phyloP scores from a whole-genome alignment of 2,888 invertebrate species.

The Cryptocephalus primarius region DNA sequence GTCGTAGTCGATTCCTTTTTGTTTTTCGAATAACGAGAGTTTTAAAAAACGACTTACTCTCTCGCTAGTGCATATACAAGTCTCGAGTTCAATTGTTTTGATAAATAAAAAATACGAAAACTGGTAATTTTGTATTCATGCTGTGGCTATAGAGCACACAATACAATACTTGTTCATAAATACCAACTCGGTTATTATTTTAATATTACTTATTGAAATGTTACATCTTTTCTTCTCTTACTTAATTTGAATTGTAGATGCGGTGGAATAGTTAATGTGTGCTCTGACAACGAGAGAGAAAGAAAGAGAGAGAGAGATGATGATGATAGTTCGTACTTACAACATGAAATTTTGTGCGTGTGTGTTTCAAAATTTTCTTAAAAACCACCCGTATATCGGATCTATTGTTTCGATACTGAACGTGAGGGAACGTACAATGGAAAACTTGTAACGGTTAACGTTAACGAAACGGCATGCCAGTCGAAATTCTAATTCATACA shows the following conservation, averaged over 20 bases:
- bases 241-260: constrained; percentile 15
- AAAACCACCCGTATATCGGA: too few species aligned
- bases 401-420: too few species aligned
- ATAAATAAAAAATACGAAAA: constrained; percentile 30
- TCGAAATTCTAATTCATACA: too few species aligned
- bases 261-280: too few species aligned
- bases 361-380: too few species aligned
- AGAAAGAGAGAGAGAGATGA: too few species aligned
- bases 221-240: constrained; percentile 13
- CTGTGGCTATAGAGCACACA: constrained; percentile 28
- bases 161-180: constrained; percentile 28
- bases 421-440: too few species aligned
- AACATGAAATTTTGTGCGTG: too few species aligned
- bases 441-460: too few species aligned
- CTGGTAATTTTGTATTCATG: constrained; percentile 36
- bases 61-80: constrained; percentile 23
- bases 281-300: too few species aligned
- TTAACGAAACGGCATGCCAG: too few species aligned
- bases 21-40: constrained; percentile 8
- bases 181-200: constrained; percentile 23
- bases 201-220: constrained; percentile 25
- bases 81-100: constrained; percentile 33
- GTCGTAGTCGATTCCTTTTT: constrained; percentile 9
- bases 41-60: constrained; percentile 6
- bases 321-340: too few species aligned